Percentiles rank a stretch among this genome's conserved stretches.
These are phyloP conservation scores for Goniozus legneri DNA, from an alignment of 1,140 invertebrate species.

Conservation along the genomic window DNA sequence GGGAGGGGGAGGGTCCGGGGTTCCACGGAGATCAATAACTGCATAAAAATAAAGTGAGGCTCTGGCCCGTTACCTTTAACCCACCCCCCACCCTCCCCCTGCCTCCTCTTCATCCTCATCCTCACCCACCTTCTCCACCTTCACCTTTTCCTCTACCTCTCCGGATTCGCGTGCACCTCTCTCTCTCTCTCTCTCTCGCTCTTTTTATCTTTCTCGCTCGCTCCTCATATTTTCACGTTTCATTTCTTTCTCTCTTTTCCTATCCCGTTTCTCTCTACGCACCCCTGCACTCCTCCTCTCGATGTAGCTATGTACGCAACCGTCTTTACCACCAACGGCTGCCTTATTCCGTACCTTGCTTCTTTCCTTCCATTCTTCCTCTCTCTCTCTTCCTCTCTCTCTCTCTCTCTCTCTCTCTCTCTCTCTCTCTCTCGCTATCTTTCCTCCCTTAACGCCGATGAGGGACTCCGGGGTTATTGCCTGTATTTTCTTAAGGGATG, in stretches of 20 bases:
- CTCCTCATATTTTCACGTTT: constrained; percentile 7
- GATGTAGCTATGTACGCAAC: too few relatives aligned
- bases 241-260: constrained; percentile 12
- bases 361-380: neutral
- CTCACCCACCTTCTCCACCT: constrained; percentile 32
- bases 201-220: constrained; percentile 1
- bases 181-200: neutral
- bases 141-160: constrained; percentile 29
- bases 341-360: too few relatives aligned
- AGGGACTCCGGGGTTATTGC: neutral
- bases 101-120: constrained; percentile 28
- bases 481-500: too few relatives aligned
- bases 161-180: constrained; percentile 3
- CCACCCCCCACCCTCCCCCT: constrained; percentile 34
- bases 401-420: neutral
- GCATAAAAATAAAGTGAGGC: constrained; percentile 56
- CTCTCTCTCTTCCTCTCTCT: neutral
- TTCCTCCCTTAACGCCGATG: neutral
- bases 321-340: too few relatives aligned
- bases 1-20: constrained; percentile 38
- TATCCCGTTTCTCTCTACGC: constrained; percentile 12
- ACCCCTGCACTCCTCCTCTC: too few relatives aligned
- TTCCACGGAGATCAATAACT: constrained; percentile 55
- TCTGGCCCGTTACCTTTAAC: constrained; percentile 54
- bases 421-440: neutral